These are phyloP conservation scores for Haemorhous mexicanus DNA, from an alignment of 2,113 vertebrate genomes.

Conservation along the genomic window DNA sequence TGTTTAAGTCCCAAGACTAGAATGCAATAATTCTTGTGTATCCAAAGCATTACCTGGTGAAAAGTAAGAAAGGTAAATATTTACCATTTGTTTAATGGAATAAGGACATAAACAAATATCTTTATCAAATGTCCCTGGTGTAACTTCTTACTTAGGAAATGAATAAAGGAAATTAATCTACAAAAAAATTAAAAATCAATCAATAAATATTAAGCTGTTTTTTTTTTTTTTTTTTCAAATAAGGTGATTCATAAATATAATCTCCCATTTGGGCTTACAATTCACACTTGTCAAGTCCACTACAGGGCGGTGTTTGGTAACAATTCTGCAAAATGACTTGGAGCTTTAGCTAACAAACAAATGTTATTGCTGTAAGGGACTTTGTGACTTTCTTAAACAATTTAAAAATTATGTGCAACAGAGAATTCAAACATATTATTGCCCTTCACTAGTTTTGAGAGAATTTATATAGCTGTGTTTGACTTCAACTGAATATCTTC, in stretches of 20 bases:
- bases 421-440: neutral
- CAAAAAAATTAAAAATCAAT: neutral
- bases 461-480: neutral
- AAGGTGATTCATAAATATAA: neutral
- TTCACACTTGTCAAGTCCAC: neutral
- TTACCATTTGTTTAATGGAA: slow-evolving; percentile 9
- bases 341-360: neutral
- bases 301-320: neutral
- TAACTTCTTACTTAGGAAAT: neutral
- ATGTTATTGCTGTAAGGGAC: neutral
- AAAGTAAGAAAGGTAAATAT: slow-evolving; percentile 25
- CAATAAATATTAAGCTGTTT: neutral
- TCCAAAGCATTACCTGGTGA: slow-evolving; percentile 9
- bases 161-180: neutral
- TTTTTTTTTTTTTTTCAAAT: neutral
- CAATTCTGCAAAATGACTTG: neutral
- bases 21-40: slow-evolving; percentile 9
- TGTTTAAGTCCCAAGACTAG: neutral
- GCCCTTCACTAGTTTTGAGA: neutral
- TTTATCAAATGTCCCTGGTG: neutral
- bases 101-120: neutral
- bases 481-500: neutral
- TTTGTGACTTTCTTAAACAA: neutral
- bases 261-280: neutral
- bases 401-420: neutral